Base-by-base conservation (phyloP, 2,888 invertebrate species). In the Agriopis aurantiaria region DNA sequence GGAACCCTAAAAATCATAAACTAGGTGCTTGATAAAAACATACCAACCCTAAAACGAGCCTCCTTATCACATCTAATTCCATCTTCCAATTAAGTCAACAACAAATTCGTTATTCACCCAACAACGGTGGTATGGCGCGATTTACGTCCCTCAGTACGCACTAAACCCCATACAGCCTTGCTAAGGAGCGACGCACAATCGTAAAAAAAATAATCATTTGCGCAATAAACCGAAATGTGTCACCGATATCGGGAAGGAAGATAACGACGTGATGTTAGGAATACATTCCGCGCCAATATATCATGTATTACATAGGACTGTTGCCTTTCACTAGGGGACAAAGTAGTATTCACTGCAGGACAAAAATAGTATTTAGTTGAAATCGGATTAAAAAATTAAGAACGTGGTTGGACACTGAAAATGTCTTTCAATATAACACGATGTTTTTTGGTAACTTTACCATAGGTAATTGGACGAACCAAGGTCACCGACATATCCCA, bases 131-230 rank as follows among this genome's bases (percentile, higher is more conserved):
- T 33, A 59, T 14, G 48, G 10, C 49, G 14, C 62, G 66, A 64
- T 71, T 71, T 67, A 66, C 55, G 55, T 4, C 40, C 57, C 59
- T 51, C 59, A 60, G 45, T 59, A 48, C 58, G 63, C 62, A 62
- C 66, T 71, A 67, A 71, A 67, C 46, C 41, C 63, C 63, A 49
- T 59, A 63, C 66, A 51, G 58, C 49, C 17, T 23, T 51, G 55
- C 63, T 62, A 67, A 71, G 63, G 62, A 62, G 59, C 72, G 57
- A 66, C 72, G 69, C 63, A 58, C 65, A 70, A 71, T 76, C 76
- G 70, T 76, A 74, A 76, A 76, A 63, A 70, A 73, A 73, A 76
- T 73, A 76, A 78, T 76, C 74, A 75, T 76, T 74, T 72, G 70
- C 68, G 76, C 72, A 68, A 72, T 75, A 75, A 76, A 78, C 68